Percentiles rank a stretch among this genome's conserved stretches.
Conservation (phyloP, 1,140 invertebrate species). For the Neomicropteryx cornuta region DNA sequence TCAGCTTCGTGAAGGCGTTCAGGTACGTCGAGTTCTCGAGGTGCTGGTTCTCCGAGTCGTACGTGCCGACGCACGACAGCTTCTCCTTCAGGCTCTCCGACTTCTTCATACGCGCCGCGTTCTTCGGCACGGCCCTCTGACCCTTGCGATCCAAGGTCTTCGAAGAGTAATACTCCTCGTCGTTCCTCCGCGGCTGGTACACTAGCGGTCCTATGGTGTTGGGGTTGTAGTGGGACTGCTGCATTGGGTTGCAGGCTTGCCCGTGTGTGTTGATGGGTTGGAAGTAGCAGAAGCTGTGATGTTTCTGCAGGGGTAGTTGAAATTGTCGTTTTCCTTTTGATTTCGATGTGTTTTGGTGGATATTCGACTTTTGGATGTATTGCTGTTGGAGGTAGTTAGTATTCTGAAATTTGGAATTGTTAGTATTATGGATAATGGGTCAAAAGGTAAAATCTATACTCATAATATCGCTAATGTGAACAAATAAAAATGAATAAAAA, state of each 20-base stretch:
- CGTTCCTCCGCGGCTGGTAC: constrained; percentile 29
- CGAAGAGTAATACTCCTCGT: constrained; percentile 34
- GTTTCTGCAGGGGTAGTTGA: constrained; percentile 52
- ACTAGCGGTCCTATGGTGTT: constrained; percentile 37
- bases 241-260: constrained; percentile 23
- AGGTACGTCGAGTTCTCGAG: constrained; percentile 19
- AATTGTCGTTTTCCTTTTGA: constrained; percentile 44
- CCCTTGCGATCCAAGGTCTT: constrained; percentile 32
- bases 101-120: constrained; percentile 32
- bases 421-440: too few species aligned
- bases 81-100: constrained; percentile 38
- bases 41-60: constrained; percentile 19
- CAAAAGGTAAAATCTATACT: too few species aligned
- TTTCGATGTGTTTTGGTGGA: constrained; percentile 34
- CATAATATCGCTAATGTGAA: too few species aligned
- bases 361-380: constrained; percentile 37
- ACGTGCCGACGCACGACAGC: constrained; percentile 35
- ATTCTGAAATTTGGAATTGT: constrained; percentile 33
- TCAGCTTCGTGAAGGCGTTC: constrained; percentile 16
- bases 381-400: constrained; percentile 42
- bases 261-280: constrained; percentile 44
- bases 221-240: constrained; percentile 31
- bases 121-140: constrained; percentile 29
- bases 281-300: constrained; percentile 55
- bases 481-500: too few species aligned